A percentile compares a stretch with the other conserved stretches of the same genome.
phyloP scores from a whole-genome alignment of 2,113 vertebrate species.

The Dissostichus mawsoni region DNA sequence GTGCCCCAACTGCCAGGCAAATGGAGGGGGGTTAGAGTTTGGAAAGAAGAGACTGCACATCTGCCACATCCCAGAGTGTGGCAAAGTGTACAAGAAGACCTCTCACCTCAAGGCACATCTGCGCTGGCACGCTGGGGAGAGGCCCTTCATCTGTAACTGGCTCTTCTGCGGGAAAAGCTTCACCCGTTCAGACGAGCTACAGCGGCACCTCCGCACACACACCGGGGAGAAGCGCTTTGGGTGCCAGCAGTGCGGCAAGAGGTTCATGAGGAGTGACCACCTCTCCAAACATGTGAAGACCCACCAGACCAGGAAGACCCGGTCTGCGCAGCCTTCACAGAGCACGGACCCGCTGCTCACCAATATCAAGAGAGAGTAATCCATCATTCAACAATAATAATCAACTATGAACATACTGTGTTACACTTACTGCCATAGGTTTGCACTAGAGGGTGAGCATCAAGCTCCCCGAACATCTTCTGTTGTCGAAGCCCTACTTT shows the following conservation, averaged over 20 bases:
- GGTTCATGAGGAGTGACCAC: conserved; percentile 91
- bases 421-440: conserved; percentile 63
- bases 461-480: conserved; percentile 27
- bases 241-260: conserved; percentile 89
- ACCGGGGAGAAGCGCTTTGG: conserved; percentile 90
- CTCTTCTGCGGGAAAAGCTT: conserved; percentile 92
- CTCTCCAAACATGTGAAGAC: conserved; percentile 91
- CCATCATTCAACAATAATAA: conserved; percentile 1
- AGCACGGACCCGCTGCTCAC: conserved; percentile 76
- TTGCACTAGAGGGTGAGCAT: conserved; percentile 70
- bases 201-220: conserved; percentile 90
- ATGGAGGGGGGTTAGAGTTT: conserved; percentile 80
- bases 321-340: conserved; percentile 72
- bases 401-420: conserved; percentile 45
- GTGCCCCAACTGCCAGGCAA: conserved; percentile 89
- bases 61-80: conserved; percentile 90
- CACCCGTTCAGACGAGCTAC: conserved; percentile 90
- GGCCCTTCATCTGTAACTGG: conserved; percentile 92
- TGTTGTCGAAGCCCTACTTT: conserved; percentile 43
- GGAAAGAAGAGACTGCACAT: conserved; percentile 89
- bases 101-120: conserved; percentile 92
- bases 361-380: conserved; percentile 86
- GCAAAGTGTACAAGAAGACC: conserved; percentile 91
- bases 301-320: conserved; percentile 86
- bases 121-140: conserved; percentile 90